Conservation (phyloP, 2,888 invertebrate genomes). For the Drosophila setosimentum region DNA sequence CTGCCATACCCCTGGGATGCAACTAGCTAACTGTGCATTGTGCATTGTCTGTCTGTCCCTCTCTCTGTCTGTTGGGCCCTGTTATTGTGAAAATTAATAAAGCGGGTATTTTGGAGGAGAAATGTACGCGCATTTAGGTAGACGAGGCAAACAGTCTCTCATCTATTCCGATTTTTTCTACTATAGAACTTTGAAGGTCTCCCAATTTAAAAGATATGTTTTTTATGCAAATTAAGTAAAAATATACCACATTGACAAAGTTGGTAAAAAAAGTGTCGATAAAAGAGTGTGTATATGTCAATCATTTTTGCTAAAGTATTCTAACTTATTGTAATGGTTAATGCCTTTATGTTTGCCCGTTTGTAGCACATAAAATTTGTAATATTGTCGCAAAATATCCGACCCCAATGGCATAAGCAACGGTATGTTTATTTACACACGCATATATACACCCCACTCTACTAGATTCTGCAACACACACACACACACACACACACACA, state of each 20-base stretch:
- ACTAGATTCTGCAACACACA: neutral
- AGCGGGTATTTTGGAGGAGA: neutral
- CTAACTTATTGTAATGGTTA: constrained; percentile 9
- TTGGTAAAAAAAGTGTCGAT: neutral
- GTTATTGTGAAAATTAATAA: neutral
- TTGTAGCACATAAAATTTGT: constrained; percentile 25
- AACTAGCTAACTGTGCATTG: constrained; percentile 10
- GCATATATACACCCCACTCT: neutral
- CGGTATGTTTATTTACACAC: constrained; percentile 20
- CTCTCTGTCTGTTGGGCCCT: neutral
- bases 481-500: constrained; percentile 1
- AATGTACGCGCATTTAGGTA: neutral
- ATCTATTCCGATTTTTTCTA: neutral
- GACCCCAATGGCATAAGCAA: constrained; percentile 12
- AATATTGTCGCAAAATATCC: constrained; percentile 27
- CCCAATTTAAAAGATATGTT: neutral
- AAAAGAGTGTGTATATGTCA: neutral
- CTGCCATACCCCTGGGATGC: constrained; percentile 10
- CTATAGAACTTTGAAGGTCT: neutral
- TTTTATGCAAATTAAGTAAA: neutral
- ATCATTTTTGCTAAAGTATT: neutral
- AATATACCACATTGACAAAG: neutral
- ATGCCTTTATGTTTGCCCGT: constrained; percentile 5
- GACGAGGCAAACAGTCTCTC: neutral
- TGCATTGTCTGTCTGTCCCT: neutral